Evolutionary conservation across 2,888 invertebrate species (phyloP), one percentile per base, ranked within the genome.

Genomic region (Gymnocheta viridis): DNA sequence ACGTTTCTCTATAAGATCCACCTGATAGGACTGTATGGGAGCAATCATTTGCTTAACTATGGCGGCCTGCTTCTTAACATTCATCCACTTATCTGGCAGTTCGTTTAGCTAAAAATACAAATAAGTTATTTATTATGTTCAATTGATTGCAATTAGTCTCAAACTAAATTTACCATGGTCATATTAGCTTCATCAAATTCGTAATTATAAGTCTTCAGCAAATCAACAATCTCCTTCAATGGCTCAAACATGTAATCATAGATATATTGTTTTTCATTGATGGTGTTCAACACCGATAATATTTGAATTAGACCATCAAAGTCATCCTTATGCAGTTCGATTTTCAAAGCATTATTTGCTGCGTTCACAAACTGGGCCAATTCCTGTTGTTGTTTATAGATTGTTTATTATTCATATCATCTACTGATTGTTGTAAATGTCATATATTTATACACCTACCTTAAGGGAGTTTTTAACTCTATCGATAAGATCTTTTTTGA

Each of bases 231-330:
- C 87, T 96, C 96, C 84, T 96, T 95, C 0, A 98, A 92, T 0
- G 98, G 98, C 35, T 96, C 97, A 90, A 98, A 98, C 96, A 98
- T 97, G 49, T 93, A 94, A 87, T 98, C 98, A 1, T 98, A 98
- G 35, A 94, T 93, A 47, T 94, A 93, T 86, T 96, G 96, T 17
- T 95, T 93, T 85, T 98, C 98, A 87, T 96, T 94, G n/a, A 96
- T 95, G 88, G 94, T 93, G 85, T 95, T 94, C 49, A 99, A 93
- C 86, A 96, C 96, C 12, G 96, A 95, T 94, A 99, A 97, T 49
- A 98, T 95, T 72, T 94, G 93, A 1, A 98, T 93, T 2, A 99
- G 93, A 0, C 95, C 96, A 19, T 96, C 95, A 88, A 98, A 97
- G 90, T 98, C 98, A 85, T 98, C 96, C 81, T 98, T 97, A 4